Evolutionary conservation across 2,113 vertebrate genomes (phyloP), one percentile per base, ranked within the genome.

Genomic region (Tachysurus vachellii): DNA sequence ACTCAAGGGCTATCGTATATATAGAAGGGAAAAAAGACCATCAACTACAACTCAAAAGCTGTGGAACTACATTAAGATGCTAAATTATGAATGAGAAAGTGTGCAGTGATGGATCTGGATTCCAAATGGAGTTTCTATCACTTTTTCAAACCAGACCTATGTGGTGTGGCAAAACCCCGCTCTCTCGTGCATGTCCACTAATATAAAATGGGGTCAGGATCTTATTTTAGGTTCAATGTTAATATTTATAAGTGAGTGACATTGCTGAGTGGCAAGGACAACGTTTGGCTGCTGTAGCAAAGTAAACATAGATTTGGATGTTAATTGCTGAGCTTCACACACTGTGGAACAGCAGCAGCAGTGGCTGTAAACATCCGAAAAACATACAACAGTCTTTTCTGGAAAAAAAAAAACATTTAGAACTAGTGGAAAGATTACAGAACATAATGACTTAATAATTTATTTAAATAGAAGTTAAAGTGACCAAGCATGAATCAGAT

Each of bases 161-260:
- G 8, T 61, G 56, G 88, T 6, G 8, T 61, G 56, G 88, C 83
- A 80, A 88, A 80, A 83, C 26, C 28, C 76, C 36, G 16, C 54
- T 68, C 85, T 61, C 86, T n/a, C 57, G 28, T 84, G 44, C 54
- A 83, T 82, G 68, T 54, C 54, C 50, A 14, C 21, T 86, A 70
- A 77, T 54, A 83, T 82, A 54, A 85, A 89, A 80, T 87, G 85
- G 85, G 90, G 90, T 88, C 81, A 16, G 9, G 68, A 80, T 90
- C 88, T 87, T 88, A 86, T 92, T 92, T 88, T 80, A 91, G 85
- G 56, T 88, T 86, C 91, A 87, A 42, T 50, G 89, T 93, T 88
- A 85, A 91, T 89, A 92, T 70, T 90, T 90, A 70, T 83, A 83
- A 64, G 81, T 21, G 44, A 53, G 26, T 66, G 44, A 19, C 81